These are phyloP conservation scores for Trissolcus basalis DNA, from an alignment of 1,140 invertebrate species.

Conservation along the genomic window DNA sequence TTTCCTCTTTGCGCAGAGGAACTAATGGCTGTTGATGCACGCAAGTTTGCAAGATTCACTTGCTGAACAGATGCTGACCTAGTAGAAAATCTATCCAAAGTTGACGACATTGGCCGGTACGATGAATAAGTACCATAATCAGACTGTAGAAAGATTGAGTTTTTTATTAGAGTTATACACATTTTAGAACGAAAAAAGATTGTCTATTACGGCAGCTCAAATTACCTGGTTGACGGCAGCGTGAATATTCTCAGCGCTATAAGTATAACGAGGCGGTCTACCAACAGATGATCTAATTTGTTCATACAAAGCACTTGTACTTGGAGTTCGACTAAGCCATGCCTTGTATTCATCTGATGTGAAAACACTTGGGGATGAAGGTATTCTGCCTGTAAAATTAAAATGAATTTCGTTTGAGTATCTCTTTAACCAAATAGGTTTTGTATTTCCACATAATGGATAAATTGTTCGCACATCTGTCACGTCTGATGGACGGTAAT, in stretches of 20 bases:
- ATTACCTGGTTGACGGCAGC: constrained; percentile 84
- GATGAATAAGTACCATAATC: constrained; percentile 75
- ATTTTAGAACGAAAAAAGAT: too few relatives aligned
- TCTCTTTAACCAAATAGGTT: constrained; percentile 3
- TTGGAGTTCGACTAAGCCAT: constrained; percentile 92
- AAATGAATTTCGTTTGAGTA: not conserved
- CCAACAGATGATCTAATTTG: constrained; percentile 86
- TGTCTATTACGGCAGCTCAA: not conserved
- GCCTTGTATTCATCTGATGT: constrained; percentile 93
- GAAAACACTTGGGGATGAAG: constrained; percentile 86
- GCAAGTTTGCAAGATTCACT: constrained; percentile 74
- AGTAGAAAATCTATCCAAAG: constrained; percentile 73
- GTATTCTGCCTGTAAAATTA: constrained; percentile 76
- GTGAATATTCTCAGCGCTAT: constrained; percentile 92
- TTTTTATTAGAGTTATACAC: too few relatives aligned
- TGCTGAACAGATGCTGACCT: constrained; percentile 73
- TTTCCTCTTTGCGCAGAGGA: constrained; percentile 70
- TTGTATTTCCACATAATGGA: too few relatives aligned
- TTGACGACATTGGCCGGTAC: constrained; percentile 76
- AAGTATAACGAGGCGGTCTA: constrained; percentile 86
- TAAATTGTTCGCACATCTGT: constrained; percentile 75
- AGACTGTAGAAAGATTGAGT: constrained; percentile 57
- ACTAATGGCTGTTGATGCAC: constrained; percentile 74
- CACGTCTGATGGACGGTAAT: constrained; percentile 82
- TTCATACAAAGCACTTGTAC: constrained; percentile 94